Conservation (phyloP, 2,888 invertebrate species). For the Hemithea aestivaria region DNA sequence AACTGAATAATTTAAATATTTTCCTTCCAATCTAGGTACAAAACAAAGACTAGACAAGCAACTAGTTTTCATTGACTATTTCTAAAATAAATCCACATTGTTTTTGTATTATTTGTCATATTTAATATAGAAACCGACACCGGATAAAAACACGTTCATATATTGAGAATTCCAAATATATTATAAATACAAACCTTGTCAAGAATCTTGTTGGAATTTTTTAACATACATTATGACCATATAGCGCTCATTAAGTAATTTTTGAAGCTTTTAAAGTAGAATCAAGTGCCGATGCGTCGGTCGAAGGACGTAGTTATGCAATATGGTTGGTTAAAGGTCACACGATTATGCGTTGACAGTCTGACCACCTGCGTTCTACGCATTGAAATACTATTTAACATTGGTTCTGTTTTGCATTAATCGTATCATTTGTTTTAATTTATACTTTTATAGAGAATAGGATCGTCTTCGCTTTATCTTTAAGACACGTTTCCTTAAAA, state of each 20-base stretch:
- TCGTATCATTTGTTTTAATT: constrained; percentile 4
- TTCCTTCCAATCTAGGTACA: no score
- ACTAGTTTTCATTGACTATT: no score
- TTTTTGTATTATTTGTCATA: no score
- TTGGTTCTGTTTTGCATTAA: constrained; percentile 7
- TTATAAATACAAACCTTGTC: constrained; percentile 1
- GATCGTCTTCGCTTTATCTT: no score
- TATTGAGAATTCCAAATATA: background rate
- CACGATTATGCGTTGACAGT: constrained; percentile 24
- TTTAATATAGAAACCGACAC: no score
- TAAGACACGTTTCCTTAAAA: no score
- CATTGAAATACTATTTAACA: constrained; percentile 11
- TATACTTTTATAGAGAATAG: no score
- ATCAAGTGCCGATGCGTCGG: constrained; percentile 19
- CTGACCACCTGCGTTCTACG: constrained; percentile 13
- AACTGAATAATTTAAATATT: no score
- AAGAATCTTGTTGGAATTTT: constrained; percentile 3
- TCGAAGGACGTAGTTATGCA: constrained; percentile 29
- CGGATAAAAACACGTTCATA: constrained; percentile 1
- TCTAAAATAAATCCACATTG: no score
- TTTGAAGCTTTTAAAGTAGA: constrained; percentile 10
- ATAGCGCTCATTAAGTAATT: constrained; percentile 8
- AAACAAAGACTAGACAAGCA: no score
- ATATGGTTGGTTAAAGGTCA: constrained; percentile 31
- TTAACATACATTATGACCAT: constrained; percentile 7